Conservation (phyloP, 2,888 invertebrate species). For the Yponomeuta malinellus region DNA sequence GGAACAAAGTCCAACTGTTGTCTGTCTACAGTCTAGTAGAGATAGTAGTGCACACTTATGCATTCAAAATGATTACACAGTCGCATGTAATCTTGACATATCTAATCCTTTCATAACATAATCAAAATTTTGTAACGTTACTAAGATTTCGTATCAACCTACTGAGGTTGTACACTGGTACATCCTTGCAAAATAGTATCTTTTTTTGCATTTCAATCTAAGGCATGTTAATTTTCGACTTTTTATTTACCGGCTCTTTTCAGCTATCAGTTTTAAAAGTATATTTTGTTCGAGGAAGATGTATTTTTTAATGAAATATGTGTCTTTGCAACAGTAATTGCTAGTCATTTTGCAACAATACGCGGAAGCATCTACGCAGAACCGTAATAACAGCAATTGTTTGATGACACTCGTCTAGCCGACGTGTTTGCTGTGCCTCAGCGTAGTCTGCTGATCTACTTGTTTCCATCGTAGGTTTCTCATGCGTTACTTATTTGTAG, state of each 20-base stretch:
- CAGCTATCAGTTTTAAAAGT: too few species aligned
- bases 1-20: background rate
- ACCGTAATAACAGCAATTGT: slow-evolving; percentile 41
- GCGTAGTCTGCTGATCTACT: slow-evolving; percentile 32
- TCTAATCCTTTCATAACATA: background rate
- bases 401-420: slow-evolving; percentile 49
- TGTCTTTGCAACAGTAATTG: background rate
- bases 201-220: too few species aligned
- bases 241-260: too few species aligned
- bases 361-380: slow-evolving; percentile 38
- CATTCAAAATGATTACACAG: background rate
- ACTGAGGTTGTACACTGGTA: too few species aligned
- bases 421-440: slow-evolving; percentile 33
- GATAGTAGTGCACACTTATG: too few species aligned
- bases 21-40: background rate
- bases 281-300: too few species aligned
- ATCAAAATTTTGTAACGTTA: background rate
- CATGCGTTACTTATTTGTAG: slow-evolving; percentile 19
- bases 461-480: slow-evolving; percentile 27
- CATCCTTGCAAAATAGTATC: background rate
- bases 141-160: background rate
- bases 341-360: slow-evolving; percentile 31
- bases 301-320: too few species aligned
- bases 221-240: too few species aligned
- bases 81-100: slow-evolving; percentile 1